A percentile compares a stretch with the other conserved stretches of the same genome.
Evolutionary conservation across 1,140 invertebrate species (phyloP).

Genomic region (Thereuonema tuberculata): DNA sequence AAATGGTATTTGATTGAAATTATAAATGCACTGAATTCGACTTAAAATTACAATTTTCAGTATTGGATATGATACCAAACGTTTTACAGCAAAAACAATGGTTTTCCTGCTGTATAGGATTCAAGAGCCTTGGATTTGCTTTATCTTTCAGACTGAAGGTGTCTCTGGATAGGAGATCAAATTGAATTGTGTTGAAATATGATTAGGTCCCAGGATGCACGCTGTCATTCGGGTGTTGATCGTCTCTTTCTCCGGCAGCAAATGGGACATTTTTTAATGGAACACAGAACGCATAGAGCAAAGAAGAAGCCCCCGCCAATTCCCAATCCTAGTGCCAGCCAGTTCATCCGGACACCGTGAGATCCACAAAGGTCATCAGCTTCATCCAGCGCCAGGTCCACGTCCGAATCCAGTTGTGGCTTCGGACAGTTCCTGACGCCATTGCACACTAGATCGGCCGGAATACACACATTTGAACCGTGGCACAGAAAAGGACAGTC

Average conservation of each 20-base stretch:
- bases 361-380: conserved; percentile 43
- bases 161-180: too few species aligned
- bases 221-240: background rate
- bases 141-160: too few species aligned
- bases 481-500: conserved; percentile 66
- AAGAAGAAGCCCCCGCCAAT: conserved; percentile 25
- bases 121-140: too few species aligned
- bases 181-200: too few species aligned
- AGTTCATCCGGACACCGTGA: conserved; percentile 30
- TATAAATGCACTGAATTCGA: too few species aligned
- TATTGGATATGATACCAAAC: too few species aligned
- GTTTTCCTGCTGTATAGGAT: too few species aligned
- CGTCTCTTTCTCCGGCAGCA: background rate
- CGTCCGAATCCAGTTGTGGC: background rate
- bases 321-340: conserved; percentile 38
- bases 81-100: too few species aligned
- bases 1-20: too few species aligned
- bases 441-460: conserved; percentile 63
- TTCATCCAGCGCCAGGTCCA: conserved; percentile 42
- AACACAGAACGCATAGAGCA: background rate
- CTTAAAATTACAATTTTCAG: too few species aligned
- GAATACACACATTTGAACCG: conserved; percentile 62
- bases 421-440: conserved; percentile 67
- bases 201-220: too few species aligned
- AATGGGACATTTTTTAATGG: background rate